Conservation (phyloP, 1,140 invertebrate genomes). For the Zaprionus lachaisei region DNA sequence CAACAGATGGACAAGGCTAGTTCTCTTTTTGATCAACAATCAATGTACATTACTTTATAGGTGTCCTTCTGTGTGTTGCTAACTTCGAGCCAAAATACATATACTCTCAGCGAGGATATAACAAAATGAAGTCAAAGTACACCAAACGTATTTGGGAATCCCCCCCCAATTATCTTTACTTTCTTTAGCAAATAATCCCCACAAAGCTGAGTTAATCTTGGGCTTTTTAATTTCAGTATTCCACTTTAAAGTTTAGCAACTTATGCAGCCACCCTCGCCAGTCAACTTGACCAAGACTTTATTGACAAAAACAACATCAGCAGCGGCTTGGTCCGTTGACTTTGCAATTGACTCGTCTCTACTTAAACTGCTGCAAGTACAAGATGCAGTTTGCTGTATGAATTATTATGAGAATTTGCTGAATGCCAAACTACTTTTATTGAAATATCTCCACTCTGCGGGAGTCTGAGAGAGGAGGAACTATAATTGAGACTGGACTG, state of each 20-base stretch:
- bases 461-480: not conserved
- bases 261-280: slow-evolving; percentile 13
- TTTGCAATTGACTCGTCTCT: slow-evolving; percentile 34
- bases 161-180: not conserved
- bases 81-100: not conserved
- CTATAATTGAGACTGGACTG: slow-evolving; percentile 11
- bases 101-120: slow-evolving; percentile 1
- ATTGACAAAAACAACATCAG: slow-evolving; percentile 6
- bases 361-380: slow-evolving; percentile 32
- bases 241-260: slow-evolving; percentile 1
- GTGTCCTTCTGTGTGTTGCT: no score
- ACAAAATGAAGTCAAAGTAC: no score
- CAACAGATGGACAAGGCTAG: no score
- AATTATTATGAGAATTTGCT: slow-evolving; percentile 72
- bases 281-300: slow-evolving; percentile 12
- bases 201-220: not conserved
- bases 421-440: slow-evolving; percentile 65
- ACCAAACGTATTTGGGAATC: not conserved
- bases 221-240: not conserved
- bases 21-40: no score
- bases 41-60: no score
- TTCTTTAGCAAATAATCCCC: not conserved
- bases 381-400: slow-evolving; percentile 38
- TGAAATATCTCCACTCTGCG: slow-evolving; percentile 58
- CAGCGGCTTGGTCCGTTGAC: slow-evolving; percentile 23